A percentile compares a stretch with the other conserved stretches of the same genome.
These are phyloP conservation scores for Passer montanus DNA, from an alignment of 2,113 vertebrate species.

Conservation along the genomic window DNA sequence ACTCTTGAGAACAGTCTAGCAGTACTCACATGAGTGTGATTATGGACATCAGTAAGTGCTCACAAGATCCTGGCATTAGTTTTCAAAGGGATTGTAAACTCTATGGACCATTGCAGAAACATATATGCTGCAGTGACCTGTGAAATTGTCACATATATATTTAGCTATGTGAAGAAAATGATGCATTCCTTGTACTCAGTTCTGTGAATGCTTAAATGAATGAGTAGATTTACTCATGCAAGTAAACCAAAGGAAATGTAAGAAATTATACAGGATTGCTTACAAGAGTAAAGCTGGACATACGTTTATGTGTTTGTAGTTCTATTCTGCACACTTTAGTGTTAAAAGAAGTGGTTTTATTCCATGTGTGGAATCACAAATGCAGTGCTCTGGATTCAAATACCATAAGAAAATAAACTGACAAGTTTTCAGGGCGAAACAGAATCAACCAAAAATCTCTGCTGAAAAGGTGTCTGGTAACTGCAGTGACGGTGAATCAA, in stretches of 20 bases:
- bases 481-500: not conserved
- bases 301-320: not conserved
- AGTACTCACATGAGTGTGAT: constrained; percentile 2
- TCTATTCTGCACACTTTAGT: not conserved
- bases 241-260: not conserved
- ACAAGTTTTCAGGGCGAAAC: not conserved
- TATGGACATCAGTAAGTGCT: not conserved
- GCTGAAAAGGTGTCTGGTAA: not conserved
- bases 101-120: not conserved
- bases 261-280: not conserved
- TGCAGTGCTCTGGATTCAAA: not conserved
- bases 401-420: not conserved
- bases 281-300: not conserved
- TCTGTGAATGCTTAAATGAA: not conserved
- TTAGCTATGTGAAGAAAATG: not conserved
- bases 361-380: not conserved
- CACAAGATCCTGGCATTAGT: not conserved
- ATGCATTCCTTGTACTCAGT: not conserved
- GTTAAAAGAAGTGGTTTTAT: not conserved
- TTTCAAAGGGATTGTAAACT: constrained; percentile 58
- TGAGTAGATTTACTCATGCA: not conserved
- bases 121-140: constrained; percentile 16
- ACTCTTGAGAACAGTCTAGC: constrained; percentile 13
- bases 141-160: constrained; percentile 3
- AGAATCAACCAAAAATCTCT: not conserved